A percentile compares a stretch with the other conserved stretches of the same genome.
Evolutionary conservation across 2,888 invertebrate genomes (phyloP).

Genomic region (Noctuana brunneofusca): DNA sequence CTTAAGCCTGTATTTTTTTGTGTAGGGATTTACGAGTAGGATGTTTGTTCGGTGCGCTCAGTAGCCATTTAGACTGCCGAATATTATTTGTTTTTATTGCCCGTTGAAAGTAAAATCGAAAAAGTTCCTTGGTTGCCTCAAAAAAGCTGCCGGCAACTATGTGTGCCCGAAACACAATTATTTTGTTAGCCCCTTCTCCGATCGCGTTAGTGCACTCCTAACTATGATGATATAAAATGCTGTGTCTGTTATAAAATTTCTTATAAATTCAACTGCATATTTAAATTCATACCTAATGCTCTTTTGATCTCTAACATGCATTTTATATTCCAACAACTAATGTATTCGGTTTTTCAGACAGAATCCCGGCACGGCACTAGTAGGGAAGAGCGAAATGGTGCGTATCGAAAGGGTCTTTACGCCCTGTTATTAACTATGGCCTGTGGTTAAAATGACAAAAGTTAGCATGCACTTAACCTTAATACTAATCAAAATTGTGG

Average conservation of each 20-base stretch:
- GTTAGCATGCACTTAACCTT: background rate
- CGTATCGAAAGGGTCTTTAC: conserved; percentile 17
- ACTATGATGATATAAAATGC: too few relatives aligned
- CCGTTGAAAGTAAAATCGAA: too few relatives aligned
- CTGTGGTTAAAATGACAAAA: conserved; percentile 15
- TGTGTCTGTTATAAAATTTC: background rate
- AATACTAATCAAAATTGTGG: background rate
- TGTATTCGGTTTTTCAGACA: conserved; percentile 27
- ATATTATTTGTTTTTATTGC: too few relatives aligned
- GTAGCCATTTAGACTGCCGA: too few relatives aligned
- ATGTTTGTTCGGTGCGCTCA: too few relatives aligned
- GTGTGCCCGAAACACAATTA: too few relatives aligned
- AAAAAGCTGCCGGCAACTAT: too few relatives aligned
- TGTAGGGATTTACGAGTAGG: too few relatives aligned
- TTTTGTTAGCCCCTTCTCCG: too few relatives aligned
- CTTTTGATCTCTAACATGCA: background rate
- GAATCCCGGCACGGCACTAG: conserved; percentile 10
- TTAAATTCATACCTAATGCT: background rate
- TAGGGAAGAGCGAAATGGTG: conserved; percentile 28
- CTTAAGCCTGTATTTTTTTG: too few relatives aligned
- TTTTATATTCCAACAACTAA: conserved; percentile 12
- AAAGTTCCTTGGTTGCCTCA: too few relatives aligned
- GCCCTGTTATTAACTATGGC: conserved; percentile 10
- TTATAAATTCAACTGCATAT: background rate
- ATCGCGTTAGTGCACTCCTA: too few relatives aligned